A percentile compares a stretch with the other conserved stretches of the same genome.
Evolutionary conservation across 2,797 vertebrate species (phyloP).

Genomic region (Cirrhinus mrigala): DNA sequence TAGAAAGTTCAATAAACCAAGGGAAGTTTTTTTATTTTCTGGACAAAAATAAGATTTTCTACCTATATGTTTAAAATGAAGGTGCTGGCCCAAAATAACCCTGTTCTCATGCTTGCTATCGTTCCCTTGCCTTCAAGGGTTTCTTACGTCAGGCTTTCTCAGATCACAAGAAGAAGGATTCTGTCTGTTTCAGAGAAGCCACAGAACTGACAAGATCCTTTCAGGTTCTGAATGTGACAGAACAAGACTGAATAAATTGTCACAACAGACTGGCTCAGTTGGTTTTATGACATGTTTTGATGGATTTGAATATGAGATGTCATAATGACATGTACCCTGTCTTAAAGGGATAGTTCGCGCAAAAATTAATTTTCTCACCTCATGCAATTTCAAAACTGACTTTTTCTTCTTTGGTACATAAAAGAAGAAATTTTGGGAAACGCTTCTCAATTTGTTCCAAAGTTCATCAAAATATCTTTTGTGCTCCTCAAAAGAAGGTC

Average conservation of each 20-base stretch:
- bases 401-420: background rate
- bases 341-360: background rate
- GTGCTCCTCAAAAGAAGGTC: background rate
- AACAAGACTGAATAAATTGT: background rate
- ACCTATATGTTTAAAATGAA: background rate
- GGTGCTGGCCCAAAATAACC: background rate
- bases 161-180: background rate
- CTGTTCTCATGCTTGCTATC: background rate
- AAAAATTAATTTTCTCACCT: background rate
- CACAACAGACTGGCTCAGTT: conserved; percentile 5
- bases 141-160: background rate
- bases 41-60: background rate
- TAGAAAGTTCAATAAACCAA: too few species aligned
- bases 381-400: background rate
- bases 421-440: conserved; percentile 7
- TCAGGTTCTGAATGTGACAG: background rate
- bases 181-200: background rate
- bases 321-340: background rate
- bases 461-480: background rate
- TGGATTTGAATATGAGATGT: background rate
- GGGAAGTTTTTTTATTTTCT: background rate
- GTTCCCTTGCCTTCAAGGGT: background rate
- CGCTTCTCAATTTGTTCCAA: background rate
- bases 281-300: conserved; percentile 11
- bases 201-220: background rate